Conservation (phyloP, 2,888 invertebrate species). For the Leptopterna dolabrata region DNA sequence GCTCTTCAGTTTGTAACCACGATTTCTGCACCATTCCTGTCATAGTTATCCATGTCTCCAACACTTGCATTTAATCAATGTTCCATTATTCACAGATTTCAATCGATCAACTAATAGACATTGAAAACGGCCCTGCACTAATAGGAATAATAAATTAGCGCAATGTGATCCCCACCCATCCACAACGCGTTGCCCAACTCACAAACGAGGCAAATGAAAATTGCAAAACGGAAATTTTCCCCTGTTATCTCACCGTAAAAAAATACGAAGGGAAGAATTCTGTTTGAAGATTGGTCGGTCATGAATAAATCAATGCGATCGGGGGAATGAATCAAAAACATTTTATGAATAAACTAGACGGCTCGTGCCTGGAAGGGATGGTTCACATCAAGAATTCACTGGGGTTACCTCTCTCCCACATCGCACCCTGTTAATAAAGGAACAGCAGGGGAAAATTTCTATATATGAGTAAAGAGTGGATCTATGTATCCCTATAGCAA, state of each 20-base stretch:
- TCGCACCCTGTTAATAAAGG: slow-evolving; percentile 11
- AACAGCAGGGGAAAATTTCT: slow-evolving; percentile 16
- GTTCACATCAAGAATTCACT: slow-evolving; percentile 29
- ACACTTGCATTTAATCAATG: too few relatives aligned
- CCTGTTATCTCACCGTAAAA: not conserved
- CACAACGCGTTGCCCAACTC: too few relatives aligned
- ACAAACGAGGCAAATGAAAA: not conserved
- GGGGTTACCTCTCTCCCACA: not conserved
- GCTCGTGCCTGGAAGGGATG: not conserved
- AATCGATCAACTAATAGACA: too few relatives aligned
- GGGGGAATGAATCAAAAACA: slow-evolving; percentile 30
- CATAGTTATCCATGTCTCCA: too few relatives aligned
- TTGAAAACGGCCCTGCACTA: too few relatives aligned
- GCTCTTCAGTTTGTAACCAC: too few relatives aligned
- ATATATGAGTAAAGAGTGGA: too few relatives aligned
- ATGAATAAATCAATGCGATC: slow-evolving; percentile 38
- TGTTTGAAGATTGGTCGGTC: slow-evolving; percentile 15
- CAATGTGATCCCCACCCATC: too few relatives aligned
- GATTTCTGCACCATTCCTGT: too few relatives aligned
- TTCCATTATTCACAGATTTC: too few relatives aligned
- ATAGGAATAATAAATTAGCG: too few relatives aligned
- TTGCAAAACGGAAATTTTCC: slow-evolving; percentile 10
- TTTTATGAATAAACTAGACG: slow-evolving; percentile 34
- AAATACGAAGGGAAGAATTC: not conserved
- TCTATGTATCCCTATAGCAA: too few relatives aligned